Percentiles rank a stretch among this genome's conserved stretches.
Evolutionary conservation across 1,140 invertebrate genomes (phyloP).

Genomic region (Zaprionus davidi): DNA sequence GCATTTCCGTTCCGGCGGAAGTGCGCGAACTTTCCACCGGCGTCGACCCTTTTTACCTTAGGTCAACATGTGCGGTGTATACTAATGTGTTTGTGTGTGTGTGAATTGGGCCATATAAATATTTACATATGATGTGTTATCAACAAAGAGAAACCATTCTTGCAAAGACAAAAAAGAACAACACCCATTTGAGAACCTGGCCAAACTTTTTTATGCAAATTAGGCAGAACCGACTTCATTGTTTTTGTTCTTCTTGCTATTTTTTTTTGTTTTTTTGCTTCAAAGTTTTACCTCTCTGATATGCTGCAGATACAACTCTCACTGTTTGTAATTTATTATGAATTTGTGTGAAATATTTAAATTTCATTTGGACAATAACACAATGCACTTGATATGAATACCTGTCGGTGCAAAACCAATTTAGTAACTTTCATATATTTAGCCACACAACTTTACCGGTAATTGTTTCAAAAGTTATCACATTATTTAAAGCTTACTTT

Average conservation of each 20-base stretch:
- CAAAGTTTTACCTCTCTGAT: slow-evolving; percentile 37
- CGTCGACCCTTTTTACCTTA: slow-evolving; percentile 49
- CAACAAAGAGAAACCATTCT: slow-evolving; percentile 55
- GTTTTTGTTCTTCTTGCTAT: slow-evolving; percentile 2
- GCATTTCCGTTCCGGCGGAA: slow-evolving; percentile 44
- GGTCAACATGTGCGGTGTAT: slow-evolving; percentile 47
- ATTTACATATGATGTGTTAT: slow-evolving; percentile 77
- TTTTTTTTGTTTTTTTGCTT: neutral
- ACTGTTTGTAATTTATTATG: slow-evolving; percentile 16
- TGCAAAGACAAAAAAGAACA: slow-evolving; percentile 27
- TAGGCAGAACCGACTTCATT: slow-evolving; percentile 44
- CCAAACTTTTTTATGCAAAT: slow-evolving; percentile 62
- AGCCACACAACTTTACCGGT: slow-evolving; percentile 24
- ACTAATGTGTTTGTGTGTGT: slow-evolving; percentile 7
- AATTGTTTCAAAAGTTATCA: slow-evolving; percentile 1
- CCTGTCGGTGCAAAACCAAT: slow-evolving; percentile 28
- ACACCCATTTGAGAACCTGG: slow-evolving; percentile 11
- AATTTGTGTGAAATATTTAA: slow-evolving; percentile 64
- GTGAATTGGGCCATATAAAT: slow-evolving; percentile 18
- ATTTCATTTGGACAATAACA: slow-evolving; percentile 55
- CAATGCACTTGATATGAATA: slow-evolving; percentile 2
- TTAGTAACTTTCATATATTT: slow-evolving; percentile 43
- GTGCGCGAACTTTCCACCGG: slow-evolving; percentile 41
- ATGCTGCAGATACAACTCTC: slow-evolving; percentile 4
- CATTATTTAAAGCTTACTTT: slow-evolving; percentile 11